Percentiles rank a stretch among this genome's conserved stretches.
phyloP scores from a whole-genome alignment of 2,888 invertebrate genomes.

The Epinotia nisella region DNA sequence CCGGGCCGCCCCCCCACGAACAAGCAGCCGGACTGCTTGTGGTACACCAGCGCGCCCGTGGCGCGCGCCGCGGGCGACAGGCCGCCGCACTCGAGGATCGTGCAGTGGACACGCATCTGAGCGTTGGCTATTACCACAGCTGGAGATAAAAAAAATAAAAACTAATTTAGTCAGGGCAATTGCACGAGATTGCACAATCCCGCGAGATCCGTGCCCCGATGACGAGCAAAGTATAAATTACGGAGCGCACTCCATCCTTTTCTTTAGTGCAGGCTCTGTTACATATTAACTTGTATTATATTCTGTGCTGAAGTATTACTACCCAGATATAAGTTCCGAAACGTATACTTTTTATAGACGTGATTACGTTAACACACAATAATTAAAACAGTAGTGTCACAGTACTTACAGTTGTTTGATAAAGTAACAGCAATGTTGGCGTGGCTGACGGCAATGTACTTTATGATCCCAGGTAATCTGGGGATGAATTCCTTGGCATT shows the following conservation, averaged over 20 bases:
- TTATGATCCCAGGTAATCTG: constrained; percentile 73
- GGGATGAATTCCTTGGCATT: constrained; percentile 74
- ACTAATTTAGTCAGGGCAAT: too few species aligned
- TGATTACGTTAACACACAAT: too few species aligned
- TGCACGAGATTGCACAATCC: too few species aligned
- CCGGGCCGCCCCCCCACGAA: constrained; percentile 76
- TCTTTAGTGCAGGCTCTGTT: too few species aligned
- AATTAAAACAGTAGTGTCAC: not conserved
- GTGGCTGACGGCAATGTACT: constrained; percentile 68
- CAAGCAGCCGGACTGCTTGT: constrained; percentile 63
- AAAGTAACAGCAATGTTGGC: constrained; percentile 71
- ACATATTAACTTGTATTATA: not conserved
- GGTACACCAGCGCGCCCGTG: constrained; percentile 66
- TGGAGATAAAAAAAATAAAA: constrained; percentile 51
- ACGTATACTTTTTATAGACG: not conserved
- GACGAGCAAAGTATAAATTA: too few species aligned
- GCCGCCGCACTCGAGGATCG: constrained; percentile 78
- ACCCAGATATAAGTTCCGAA: not conserved
- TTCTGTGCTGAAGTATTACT: not conserved
- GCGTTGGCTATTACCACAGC: constrained; percentile 76
- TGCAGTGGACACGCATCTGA: constrained; percentile 67
- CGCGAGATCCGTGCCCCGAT: too few species aligned
- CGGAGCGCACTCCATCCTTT: too few species aligned
- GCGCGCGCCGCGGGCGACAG: constrained; percentile 67
- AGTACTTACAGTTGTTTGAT: constrained; percentile 76